Base-by-base conservation (phyloP, 2,888 invertebrate species). In the Zeuzera pyrina region DNA sequence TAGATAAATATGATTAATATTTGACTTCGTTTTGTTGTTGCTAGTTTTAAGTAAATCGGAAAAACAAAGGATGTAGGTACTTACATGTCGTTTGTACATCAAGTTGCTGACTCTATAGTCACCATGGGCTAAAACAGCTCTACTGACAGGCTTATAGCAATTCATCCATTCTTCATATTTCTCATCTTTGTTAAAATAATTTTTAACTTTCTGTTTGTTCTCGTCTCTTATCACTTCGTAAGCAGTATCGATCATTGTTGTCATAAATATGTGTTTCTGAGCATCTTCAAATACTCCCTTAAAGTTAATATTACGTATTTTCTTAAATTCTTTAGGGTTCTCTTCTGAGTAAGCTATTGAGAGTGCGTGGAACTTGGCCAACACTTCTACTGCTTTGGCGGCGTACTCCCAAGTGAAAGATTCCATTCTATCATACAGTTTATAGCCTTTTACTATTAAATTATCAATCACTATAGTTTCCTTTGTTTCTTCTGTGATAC, bases 361-460 rank as follows among this genome's bases (percentile, higher is more conserved):
- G 2, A 66, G 34, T 0, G 67, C 68, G 39, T 70, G 69, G 4
- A 64, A 51, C 36, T 56, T 61, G 0, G 62, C 65, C 22, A 67
- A 31, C 11, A 47, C 47, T 23, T 48, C 40, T 1, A 61, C 34
- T 2, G 57, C 40, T 11, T 42, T 29, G 0, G 48, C 29, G 1
- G 63, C 51, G 10, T 66, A 57, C 3, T 49, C 48, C 51, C 57
- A 60, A 33, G 53, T 45, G 2, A 69, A 35, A 2, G 54, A 38
- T 25, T 43, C 45, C 12, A 58, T 36, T 31, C 63, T 52, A 12
- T 71, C 50, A 25, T 49, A 45, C 4, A 42, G 37, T 15, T 15
- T 31, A 36, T 49, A 74, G 2, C 64, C 64, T 12, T 47, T 35
- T 0, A 38, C 31, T 7, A 43, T 41, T 19, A 60, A 39, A 40